A percentile compares a stretch with the other conserved stretches of the same genome.
Evolutionary conservation across 2,888 invertebrate species (phyloP).

Genomic region (Drosophila formosana): DNA sequence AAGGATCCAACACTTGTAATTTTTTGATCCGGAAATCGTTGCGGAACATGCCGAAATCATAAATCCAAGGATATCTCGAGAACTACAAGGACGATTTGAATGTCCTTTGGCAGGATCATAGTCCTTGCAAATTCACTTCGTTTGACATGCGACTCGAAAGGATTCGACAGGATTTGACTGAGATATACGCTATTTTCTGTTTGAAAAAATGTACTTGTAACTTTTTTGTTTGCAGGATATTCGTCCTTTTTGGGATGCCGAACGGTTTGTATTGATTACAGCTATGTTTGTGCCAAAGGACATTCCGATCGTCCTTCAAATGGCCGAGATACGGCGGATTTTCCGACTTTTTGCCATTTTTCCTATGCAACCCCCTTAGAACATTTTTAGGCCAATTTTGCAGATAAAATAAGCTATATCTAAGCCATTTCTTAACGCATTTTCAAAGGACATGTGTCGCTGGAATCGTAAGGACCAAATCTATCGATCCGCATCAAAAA

Average conservation of each 20-base stretch:
- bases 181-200: neutral
- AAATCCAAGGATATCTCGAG: neutral
- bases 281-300: neutral
- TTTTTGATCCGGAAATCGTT: neutral
- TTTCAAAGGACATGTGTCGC: neutral
- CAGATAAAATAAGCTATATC: neutral
- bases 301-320: neutral
- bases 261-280: neutral
- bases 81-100: neutral
- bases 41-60: neutral
- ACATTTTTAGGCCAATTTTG: neutral
- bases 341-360: neutral
- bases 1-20: too few relatives aligned
- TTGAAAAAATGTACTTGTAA: neutral
- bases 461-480: neutral
- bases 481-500: neutral
- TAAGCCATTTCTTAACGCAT: neutral
- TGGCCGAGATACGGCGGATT: neutral
- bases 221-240: neutral
- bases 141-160: neutral
- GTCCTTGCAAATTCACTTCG: neutral
- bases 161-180: neutral
- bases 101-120: neutral
- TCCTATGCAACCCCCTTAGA: neutral
- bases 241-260: neutral